Base-by-base conservation (phyloP, 2,797 vertebrate genomes). In the Lepus oiostolus region DNA sequence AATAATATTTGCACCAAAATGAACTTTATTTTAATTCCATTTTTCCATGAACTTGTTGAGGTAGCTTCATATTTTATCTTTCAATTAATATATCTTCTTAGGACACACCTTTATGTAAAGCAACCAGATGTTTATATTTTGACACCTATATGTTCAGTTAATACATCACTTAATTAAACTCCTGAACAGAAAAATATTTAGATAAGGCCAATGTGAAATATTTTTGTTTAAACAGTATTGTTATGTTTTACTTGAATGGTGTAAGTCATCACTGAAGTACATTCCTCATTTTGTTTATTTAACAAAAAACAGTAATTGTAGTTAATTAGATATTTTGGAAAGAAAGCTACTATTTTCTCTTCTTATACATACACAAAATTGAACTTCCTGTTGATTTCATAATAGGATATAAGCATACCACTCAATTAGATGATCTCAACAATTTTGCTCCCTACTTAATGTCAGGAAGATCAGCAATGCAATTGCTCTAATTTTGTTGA, bases 381-480 rank as follows among this genome's bases (percentile, higher is more conserved):
- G 93, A 94, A 96, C 90, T 96, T 96, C 58, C 12, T 91, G 42
- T 54, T 90, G n/a, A 86, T 97, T 95, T 90, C 9, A 52, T 87
- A 96, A 97, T 60, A 4, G 0, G 65, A 7, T 11, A 0, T 80
- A 65, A 42, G 0, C 38, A n/a, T 93, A 47, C 8, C 38, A 83
- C 96, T 96, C 30, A 94, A 89, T 97, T 97, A 96, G 67, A 26
- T 93, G 24, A 7, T 96, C 1, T 88, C 58, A 87, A 74, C 24
- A 47, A 19, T 87, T 65, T 7, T 87, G 4, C 7, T 85, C 35
- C 91, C 96, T 94, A 88, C 30, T 93, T 91, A 87, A 95, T 32
- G 6, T 17, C 96, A 75, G n/a, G 63, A 17, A 50, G 24, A 81
- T 92, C 68, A 94, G 70, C 67, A 90, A n/a, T 26, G 4, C 86